phyloP scores from a whole-genome alignment of 92 coral and sea anemone genomes.

The Umimayanthus chanpuru region DNA sequence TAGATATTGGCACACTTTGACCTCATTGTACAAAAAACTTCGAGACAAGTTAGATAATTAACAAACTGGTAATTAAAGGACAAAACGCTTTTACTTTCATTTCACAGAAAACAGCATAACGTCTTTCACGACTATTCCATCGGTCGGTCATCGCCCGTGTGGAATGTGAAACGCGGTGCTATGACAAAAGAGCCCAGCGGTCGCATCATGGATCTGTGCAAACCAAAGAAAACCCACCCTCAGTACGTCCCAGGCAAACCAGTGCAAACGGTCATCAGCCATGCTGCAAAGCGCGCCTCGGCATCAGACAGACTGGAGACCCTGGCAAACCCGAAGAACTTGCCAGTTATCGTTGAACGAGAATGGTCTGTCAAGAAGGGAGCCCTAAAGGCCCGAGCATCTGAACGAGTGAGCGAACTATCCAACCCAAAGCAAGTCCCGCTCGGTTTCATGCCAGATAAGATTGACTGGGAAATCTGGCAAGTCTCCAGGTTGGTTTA shows the following conservation, averaged over 20 bases:
- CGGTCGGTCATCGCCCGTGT: slow-evolving; percentile 91
- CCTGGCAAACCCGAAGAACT: slow-evolving; percentile 72
- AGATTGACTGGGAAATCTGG: slow-evolving; percentile 77
- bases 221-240: slow-evolving; percentile 76
- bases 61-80: not conserved
- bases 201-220: slow-evolving; percentile 60
- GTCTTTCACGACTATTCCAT: slow-evolving; percentile 82
- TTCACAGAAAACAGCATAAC: slow-evolving; percentile 77
- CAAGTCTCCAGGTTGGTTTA: slow-evolving; percentile 64
- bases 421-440: slow-evolving; percentile 84
- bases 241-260: slow-evolving; percentile 78
- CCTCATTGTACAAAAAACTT: too few species aligned
- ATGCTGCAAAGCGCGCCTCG: slow-evolving; percentile 74
- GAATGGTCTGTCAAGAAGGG: slow-evolving; percentile 87
- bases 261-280: slow-evolving; percentile 62
- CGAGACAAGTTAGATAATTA: too few species aligned
- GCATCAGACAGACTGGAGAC: slow-evolving; percentile 72
- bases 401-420: slow-evolving; percentile 74
- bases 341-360: slow-evolving; percentile 62
- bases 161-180: slow-evolving; percentile 75
- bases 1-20: too few species aligned
- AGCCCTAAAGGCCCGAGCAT: slow-evolving; percentile 70
- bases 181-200: slow-evolving; percentile 51
- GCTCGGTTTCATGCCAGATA: slow-evolving; percentile 82
- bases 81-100: not conserved